Base-by-base conservation (phyloP, 2,888 invertebrate species). In the Caenorhabditis sp. region DNA sequence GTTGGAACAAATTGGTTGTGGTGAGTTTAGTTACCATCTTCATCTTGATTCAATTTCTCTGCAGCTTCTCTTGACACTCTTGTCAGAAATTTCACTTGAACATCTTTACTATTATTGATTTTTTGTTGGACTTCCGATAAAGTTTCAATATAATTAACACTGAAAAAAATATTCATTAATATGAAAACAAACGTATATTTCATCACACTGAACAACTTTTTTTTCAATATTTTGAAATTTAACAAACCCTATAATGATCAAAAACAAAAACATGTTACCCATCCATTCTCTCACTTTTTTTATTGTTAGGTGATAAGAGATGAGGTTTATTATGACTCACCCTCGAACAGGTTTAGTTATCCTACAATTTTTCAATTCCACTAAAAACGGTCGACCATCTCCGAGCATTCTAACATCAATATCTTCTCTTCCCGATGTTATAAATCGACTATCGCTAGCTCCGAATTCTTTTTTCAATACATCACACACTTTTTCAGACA, bases 351-450 rank as follows among this genome's bases (percentile, higher is more conserved):
- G 54, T 23, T 66, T 31, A 0, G 79, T 90, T 24, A 90, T 88
- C 75, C 89, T 90, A 26, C 82, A 81, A 65, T 88, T 84, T 50
- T 91, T 86, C 51, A 95, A 91, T 90, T 97, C 95, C 0, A 97
- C 89, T 0, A 93, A 93, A 90, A 97, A 99, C 0, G 97, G 97
- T 10, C 97, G 90, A 0, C 97, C 97, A 70, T 81, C 84, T 49
- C 91, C 91, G 14, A 99, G 89, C 89, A 94, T 97, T 68, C 95
- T 90, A 0, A 97, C 97, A 89, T 99, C 99, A 0, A 96, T 94
- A 89, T 99, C 99, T 89, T 99, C 97, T 50, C 99, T 91, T 0
- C 97, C 97, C 23, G 81, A 79, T 10, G 84, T 77, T n/a, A 81
- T 69, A 51, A 86, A 86, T n/a, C 81, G 67, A 17, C 74, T 78